A percentile compares a stretch with the other conserved stretches of the same genome.
These are phyloP conservation scores for Cyphomyrus plagiostoma DNA, from an alignment of 2,113 vertebrate genomes.

Conservation along the genomic window DNA sequence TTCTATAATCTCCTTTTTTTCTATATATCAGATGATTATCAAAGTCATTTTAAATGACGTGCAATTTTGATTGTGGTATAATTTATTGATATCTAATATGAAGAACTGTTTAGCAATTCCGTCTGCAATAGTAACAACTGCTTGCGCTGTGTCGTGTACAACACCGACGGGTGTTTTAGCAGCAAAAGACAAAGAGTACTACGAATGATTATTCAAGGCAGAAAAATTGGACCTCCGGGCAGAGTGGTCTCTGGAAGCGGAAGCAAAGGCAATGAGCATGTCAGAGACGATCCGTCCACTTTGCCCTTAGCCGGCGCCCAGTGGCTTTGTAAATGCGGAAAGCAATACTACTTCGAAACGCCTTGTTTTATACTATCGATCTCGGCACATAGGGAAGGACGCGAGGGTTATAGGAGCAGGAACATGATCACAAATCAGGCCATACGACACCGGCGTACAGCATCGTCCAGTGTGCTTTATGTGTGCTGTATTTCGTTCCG, in stretches of 20 bases:
- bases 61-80: background rate
- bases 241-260: constrained; percentile 28
- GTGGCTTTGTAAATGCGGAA: constrained; percentile 42
- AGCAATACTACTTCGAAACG: constrained; percentile 31
- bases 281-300: constrained; percentile 12
- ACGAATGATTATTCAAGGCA: background rate
- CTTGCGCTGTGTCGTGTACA: background rate
- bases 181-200: background rate
- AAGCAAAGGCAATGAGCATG: constrained; percentile 37
- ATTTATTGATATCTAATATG: background rate
- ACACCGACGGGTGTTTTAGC: background rate
- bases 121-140: background rate
- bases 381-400: constrained; percentile 28
- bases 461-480: constrained; percentile 1
- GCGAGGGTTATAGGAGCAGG: constrained; percentile 31
- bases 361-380: constrained; percentile 51
- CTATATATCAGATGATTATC: background rate
- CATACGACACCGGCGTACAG: background rate
- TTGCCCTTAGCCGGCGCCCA: constrained; percentile 36
- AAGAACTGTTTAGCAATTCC: background rate
- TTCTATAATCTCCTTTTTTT: constrained; percentile 7
- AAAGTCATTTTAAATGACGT: background rate
- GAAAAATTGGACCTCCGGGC: constrained; percentile 36
- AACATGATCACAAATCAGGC: constrained; percentile 24
- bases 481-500: background rate